These are phyloP conservation scores for Semotilus atromaculatus DNA, from an alignment of 2,797 vertebrate species.

Conservation along the genomic window DNA sequence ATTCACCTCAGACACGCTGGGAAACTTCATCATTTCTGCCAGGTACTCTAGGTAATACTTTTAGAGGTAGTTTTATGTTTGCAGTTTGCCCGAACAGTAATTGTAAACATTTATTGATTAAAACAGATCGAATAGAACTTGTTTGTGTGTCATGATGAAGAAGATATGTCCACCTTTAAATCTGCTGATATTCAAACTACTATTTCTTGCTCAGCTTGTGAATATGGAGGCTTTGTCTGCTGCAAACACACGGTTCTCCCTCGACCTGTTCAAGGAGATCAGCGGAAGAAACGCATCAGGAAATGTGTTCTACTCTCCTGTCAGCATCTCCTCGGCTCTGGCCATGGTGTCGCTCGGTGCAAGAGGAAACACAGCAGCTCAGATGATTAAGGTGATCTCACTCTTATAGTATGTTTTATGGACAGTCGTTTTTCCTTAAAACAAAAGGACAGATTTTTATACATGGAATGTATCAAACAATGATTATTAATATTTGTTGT, in stretches of 20 bases:
- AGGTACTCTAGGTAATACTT: neutral
- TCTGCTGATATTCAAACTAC: neutral
- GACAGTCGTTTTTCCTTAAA: neutral
- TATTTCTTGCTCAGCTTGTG: conserved; percentile 3
- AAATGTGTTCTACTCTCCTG: conserved; percentile 85
- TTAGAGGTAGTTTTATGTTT: neutral
- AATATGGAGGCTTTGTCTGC: conserved; percentile 60
- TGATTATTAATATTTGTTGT: neutral
- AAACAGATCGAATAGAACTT: neutral
- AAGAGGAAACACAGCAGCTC: conserved; percentile 77
- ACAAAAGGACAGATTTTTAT: neutral
- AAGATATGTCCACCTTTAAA: neutral
- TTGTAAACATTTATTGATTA: neutral
- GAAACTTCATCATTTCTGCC: neutral
- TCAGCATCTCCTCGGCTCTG: conserved; percentile 88
- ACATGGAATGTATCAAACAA: neutral
- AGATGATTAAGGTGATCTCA: conserved; percentile 84
- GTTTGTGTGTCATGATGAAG: neutral
- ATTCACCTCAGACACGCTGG: neutral
- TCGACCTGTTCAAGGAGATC: conserved; percentile 80
- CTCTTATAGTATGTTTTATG: neutral
- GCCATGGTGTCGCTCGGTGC: conserved; percentile 86
- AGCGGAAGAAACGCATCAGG: conserved; percentile 54
- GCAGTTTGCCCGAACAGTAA: neutral
- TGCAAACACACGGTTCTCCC: conserved; percentile 77